Evolutionary conservation across 2,888 invertebrate genomes (phyloP), one percentile per base, ranked within the genome.

Genomic region (Ophion obscuratus): DNA sequence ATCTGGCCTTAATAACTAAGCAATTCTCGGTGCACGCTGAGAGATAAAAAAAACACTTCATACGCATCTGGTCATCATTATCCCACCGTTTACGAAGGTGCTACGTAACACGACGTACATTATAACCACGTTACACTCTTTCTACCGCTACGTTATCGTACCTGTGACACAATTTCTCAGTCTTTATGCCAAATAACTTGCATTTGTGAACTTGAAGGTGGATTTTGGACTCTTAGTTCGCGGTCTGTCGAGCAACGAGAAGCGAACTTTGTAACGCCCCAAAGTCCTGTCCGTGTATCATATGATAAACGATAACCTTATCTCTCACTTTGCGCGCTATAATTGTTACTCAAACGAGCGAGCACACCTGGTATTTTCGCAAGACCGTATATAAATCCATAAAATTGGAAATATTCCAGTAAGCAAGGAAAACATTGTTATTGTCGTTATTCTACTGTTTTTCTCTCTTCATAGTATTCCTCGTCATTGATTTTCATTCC

Each of bases 251-350:
- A 47, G 24, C 3, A 79, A 62, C n/a, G 10, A 57, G n/a, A 73
- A 66, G 44, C 57, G 83, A 73, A 83, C 83, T 79, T 83, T 79
- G 83, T 70, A 79, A 84, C 57, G 62, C 53, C 61, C 10, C 75
- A 70, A 79, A 75, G 74, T 84, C 70, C 68, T 61, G 40, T 14
- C 24, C 64, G 17, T 14, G 14, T 62, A 24, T n/a, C 71, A 47
- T 53, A 59, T 62, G 53, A 77, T 40, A 24, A 57, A 79, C 67
- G 40, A 66, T 67, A 79, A 80, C 80, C 79, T 84, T 80, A 84
- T 84, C 83, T 64, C 57, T 11, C 11, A 11, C 44, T 6, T 36
- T 24, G 36, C 31, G 64, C 24, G 40, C 27, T 62, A 47, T 6
- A 20, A 61, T 61, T 11, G 6, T 20, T 24, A 9, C 24, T 53